Conservation (phyloP, 2,113 vertebrate genomes). For the Percopsis transmontana region DNA sequence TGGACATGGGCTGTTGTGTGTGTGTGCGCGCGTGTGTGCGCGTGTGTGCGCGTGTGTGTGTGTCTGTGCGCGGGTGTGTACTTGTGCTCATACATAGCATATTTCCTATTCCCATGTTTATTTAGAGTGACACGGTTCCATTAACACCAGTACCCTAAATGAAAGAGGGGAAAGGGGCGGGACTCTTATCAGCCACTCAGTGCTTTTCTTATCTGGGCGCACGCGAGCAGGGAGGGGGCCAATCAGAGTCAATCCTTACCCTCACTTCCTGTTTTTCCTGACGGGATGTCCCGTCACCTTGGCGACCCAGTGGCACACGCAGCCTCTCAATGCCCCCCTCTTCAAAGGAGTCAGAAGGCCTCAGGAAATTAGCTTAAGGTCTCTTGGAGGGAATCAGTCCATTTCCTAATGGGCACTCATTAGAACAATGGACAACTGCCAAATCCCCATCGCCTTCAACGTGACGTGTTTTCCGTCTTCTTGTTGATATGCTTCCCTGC, state of each 20-base stretch:
- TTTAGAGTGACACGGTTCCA: conserved; percentile 39
- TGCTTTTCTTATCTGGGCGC: conserved; percentile 58
- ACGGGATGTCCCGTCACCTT: conserved; percentile 64
- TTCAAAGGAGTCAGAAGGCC: conserved; percentile 65
- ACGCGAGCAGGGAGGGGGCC: conserved; percentile 68
- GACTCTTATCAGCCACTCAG: neutral
- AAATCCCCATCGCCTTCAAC: conserved; percentile 35
- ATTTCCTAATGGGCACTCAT: conserved; percentile 74
- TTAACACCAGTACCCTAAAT: conserved; percentile 48
- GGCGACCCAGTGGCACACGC: conserved; percentile 67
- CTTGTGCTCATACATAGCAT: conserved; percentile 31
- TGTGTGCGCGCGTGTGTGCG: neutral
- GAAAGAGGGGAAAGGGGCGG: conserved; percentile 64
- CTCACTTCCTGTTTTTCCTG: conserved; percentile 80
- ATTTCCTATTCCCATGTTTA: conserved; percentile 29
- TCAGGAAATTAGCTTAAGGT: conserved; percentile 79
- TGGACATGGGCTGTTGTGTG: neutral
- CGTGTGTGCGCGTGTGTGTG: neutral
- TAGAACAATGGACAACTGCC: conserved; percentile 62
- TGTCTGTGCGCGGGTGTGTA: neutral
- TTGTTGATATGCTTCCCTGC: conserved; percentile 32
- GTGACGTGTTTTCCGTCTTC: conserved; percentile 38
- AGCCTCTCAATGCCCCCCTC: conserved; percentile 51
- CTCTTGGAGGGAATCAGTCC: conserved; percentile 66
- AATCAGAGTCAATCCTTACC: conserved; percentile 73